Evolutionary conservation across 2,113 vertebrate genomes (phyloP).

Genomic region (Pycnonotus jocosus): DNA sequence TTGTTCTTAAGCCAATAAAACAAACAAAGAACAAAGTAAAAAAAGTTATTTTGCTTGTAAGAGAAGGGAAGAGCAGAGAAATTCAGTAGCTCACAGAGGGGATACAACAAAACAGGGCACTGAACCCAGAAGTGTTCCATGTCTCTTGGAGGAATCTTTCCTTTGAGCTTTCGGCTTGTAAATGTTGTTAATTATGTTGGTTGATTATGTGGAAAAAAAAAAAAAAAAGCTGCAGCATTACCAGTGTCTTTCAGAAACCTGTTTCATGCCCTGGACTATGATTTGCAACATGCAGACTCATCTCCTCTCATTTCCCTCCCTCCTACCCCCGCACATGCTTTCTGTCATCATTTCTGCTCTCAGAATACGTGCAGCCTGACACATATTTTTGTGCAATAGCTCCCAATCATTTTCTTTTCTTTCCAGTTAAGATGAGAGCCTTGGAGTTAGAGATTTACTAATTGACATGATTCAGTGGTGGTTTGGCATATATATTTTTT

Average conservation of each 20-base stretch:
- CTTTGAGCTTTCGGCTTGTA: background rate
- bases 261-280: background rate
- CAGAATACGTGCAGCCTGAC: background rate
- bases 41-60: background rate
- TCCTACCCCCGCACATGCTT: background rate
- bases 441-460: background rate
- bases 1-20: background rate
- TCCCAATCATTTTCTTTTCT: background rate
- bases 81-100: background rate
- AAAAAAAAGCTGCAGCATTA: background rate
- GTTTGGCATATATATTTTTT: conserved; percentile 15
- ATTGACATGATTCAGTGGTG: conserved; percentile 33
- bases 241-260: background rate
- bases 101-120: background rate
- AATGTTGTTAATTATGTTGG: background rate
- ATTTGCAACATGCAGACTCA: background rate
- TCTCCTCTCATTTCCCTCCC: background rate
- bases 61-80: background rate
- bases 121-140: background rate
- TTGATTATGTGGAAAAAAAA: background rate
- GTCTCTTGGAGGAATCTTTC: background rate
- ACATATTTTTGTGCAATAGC: background rate
- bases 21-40: background rate
- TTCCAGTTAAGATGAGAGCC: background rate
- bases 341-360: background rate